Base-by-base conservation (phyloP, 2,797 vertebrate genomes). In the Pseudocheirus occidentalis region DNA sequence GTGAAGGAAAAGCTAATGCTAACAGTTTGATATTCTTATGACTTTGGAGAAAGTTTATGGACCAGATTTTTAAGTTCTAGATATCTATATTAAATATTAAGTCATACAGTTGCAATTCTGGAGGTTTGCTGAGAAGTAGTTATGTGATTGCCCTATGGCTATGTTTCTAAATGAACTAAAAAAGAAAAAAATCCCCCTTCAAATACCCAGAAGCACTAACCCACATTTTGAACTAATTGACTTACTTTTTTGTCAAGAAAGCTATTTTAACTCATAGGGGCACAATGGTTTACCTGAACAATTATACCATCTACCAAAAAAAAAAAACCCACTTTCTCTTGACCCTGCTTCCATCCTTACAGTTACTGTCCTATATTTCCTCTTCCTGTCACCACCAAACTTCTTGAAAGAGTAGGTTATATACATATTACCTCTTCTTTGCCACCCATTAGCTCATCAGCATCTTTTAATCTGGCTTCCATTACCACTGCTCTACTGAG, bases 171-270 rank as follows among this genome's bases (percentile, higher is more conserved):
- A 98, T 97, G 97, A 98, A 97, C 97, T 97, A 96, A 97, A 98
- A 98, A 97, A 95, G 94, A 94, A 97, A 87, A 98, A 97, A 96
- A 90, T 58, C 92, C 92, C 56, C 92, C 96, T 97, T 98, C 97
- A 98, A 98, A 98, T 98, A 98, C 98, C 98, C 98, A 98, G 98
- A 98, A 98, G 98, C 98, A 97, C 96, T 98, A 98, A 98, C 98
- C 98, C 98, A 98, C 98, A 98, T 98, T 98, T 98, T 98, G 98
- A 98, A 98, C 98, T 98, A 98, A 98, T 98, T 98, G 98, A 98
- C 98, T 98, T 98, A 97, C 97, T 98, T 98, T 98, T 98, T 97
- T 97, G 97, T 95, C 93, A 96, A 94, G 96, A 98, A 95, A 96
- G 97, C 97, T 97, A 97, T 98, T 98, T 98, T 97, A 98, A 97